Evolutionary conservation across 2,113 vertebrate genomes (phyloP).

Genomic region (Cyanoliseus patagonus): DNA sequence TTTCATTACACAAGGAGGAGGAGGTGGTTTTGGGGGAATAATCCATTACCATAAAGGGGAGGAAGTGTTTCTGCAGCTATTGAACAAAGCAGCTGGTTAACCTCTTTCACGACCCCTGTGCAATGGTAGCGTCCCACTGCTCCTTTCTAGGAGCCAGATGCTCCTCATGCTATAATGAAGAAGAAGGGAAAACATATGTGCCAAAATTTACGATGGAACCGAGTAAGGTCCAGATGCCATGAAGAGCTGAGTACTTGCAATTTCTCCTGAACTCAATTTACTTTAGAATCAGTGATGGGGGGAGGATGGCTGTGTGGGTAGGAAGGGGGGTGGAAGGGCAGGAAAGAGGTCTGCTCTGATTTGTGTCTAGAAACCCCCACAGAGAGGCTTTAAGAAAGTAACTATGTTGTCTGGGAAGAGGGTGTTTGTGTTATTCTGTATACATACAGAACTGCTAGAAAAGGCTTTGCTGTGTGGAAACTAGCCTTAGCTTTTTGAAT

Average conservation of each 20-base stretch:
- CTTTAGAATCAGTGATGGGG: not conserved
- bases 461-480: not conserved
- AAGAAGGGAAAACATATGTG: constrained; percentile 25
- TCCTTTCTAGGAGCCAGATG: constrained; percentile 46
- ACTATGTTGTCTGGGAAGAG: not conserved
- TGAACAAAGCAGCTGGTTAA: constrained; percentile 23
- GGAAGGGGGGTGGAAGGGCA: not conserved
- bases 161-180: not conserved
- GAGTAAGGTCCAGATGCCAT: not conserved
- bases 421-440: not conserved
- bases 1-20: constrained; percentile 10
- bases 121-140: constrained; percentile 32
- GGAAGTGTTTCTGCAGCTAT: constrained; percentile 22
- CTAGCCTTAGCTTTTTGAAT: not conserved
- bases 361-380: constrained; percentile 29
- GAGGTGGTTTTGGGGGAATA: constrained; percentile 8
- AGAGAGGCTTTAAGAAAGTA: constrained; percentile 50
- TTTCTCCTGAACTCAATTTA: not conserved
- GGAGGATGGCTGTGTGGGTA: not conserved
- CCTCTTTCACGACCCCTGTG: not conserved
- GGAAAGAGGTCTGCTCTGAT: not conserved
- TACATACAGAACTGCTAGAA: not conserved
- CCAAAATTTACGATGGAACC: constrained; percentile 19
- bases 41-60: constrained; percentile 51
- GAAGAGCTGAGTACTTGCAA: not conserved